Percentiles rank a stretch among this genome's conserved stretches.
Evolutionary conservation across 2,888 invertebrate species (phyloP).

Genomic region (Archaeoteleia sp.): DNA sequence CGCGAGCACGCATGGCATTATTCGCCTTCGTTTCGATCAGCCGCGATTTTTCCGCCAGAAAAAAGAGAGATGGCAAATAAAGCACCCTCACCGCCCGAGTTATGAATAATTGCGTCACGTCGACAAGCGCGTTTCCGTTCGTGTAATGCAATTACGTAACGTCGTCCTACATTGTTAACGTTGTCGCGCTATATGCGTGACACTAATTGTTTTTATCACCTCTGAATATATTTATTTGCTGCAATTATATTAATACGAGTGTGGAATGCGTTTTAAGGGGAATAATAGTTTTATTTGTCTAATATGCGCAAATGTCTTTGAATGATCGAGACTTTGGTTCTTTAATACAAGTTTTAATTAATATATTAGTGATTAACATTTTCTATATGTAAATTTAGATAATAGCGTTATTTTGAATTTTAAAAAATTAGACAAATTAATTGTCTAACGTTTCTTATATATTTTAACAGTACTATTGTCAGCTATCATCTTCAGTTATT

Average conservation of each 20-base stretch:
- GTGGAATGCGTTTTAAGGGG: too few species aligned
- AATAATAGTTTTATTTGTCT: too few species aligned
- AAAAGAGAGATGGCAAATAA: constrained; percentile 4
- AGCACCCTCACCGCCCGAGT: constrained; percentile 1
- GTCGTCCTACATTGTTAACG: constrained; percentile 41
- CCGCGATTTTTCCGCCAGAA: constrained; percentile 16
- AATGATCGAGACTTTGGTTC: too few species aligned
- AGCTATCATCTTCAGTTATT: too few species aligned
- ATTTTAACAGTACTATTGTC: too few species aligned
- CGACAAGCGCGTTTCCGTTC: constrained; percentile 39
- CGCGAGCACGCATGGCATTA: constrained; percentile 57
- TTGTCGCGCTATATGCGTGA: constrained; percentile 28
- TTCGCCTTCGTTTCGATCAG: constrained; percentile 37
- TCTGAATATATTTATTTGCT: constrained; percentile 39
- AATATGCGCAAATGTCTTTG: too few species aligned
- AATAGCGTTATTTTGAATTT: too few species aligned
- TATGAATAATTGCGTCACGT: constrained; percentile 34
- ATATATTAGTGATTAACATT: too few species aligned
- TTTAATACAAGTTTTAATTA: too few species aligned
- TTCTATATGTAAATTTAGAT: too few species aligned
- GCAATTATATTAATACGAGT: constrained; percentile 35
- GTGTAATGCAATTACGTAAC: constrained; percentile 46
- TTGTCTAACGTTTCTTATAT: too few species aligned
- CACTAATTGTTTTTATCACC: constrained; percentile 49
- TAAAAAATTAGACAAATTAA: too few species aligned